Evolutionary conservation across 2,113 vertebrate species (phyloP), one percentile per base, ranked within the genome.

Genomic region (Campylomormyrus numenius): DNA sequence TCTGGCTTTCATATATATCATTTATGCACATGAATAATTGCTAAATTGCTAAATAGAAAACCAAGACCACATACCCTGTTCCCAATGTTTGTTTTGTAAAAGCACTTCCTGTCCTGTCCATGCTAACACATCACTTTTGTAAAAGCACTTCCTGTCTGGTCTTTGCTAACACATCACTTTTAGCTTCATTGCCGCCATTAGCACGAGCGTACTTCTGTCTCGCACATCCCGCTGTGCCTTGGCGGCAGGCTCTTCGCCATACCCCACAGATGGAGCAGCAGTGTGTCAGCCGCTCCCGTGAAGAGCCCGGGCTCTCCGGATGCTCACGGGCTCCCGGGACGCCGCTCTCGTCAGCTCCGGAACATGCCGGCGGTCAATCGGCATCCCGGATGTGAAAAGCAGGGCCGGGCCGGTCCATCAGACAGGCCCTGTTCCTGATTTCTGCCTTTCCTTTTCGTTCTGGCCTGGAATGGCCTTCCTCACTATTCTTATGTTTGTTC

Each of bases 171-270:
- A 85, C 13, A 2, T 27, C 89, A 66, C 77, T 92, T 84, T 74
- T 46, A 77, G 89, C 87, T 42, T n/a, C 35, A 19, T 45, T 52
- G 8, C 52, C 77, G 90, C 21, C 21, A 90, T 94, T 93, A 92
- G 91, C 49, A 50, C 19, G 48, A 87, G 15, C 19, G 15, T n/a
- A 3, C 85, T 42, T 90, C 74, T 88, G 83, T 89, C 35, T 48
- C 48, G 87, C 90, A 21, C 80, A 48, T 89, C 91, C 92, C 85
- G 42, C 91, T 93, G 93, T 91, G 93, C 89, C 88, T 74, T 45
- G 83, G 11, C 88, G 13, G 77, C 19, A 1, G 50, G 91, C 89
- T 83, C 89, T 90, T 90, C 3, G 21, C 80, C 56, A 88, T 66
- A 88, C 86, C 86, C 94, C 93, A 42, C 92, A 87, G 74, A 85